Evolutionary conservation across 37 sponge, comb jelly and placozoan species (phyloP).

Genomic region (Ianthella basta): DNA sequence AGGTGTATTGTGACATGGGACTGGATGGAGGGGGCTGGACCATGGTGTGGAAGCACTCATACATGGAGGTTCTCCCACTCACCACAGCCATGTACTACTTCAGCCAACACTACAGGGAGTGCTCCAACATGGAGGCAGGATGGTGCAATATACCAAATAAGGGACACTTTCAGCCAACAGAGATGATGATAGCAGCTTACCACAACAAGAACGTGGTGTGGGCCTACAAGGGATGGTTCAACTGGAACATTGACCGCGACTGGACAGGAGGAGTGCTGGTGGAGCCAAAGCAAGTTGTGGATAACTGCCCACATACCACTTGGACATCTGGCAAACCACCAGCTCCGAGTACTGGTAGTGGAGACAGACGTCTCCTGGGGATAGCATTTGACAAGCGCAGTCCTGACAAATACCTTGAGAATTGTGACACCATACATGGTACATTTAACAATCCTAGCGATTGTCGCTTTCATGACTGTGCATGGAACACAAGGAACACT

Average conservation of each 20-base stretch:
- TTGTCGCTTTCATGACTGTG: slow-evolving; percentile 25
- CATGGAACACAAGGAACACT: too few species aligned
- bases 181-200: slow-evolving; percentile 40
- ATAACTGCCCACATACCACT: background rate
- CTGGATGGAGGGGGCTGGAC: slow-evolving; percentile 42
- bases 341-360: slow-evolving; percentile 14
- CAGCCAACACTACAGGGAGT: slow-evolving; percentile 8
- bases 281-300: slow-evolving; percentile 31
- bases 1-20: too few species aligned
- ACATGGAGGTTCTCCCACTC: slow-evolving; percentile 35
- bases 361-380: slow-evolving; percentile 11
- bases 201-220: slow-evolving; percentile 1
- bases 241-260: slow-evolving; percentile 38
- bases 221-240: slow-evolving; percentile 43
- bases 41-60: slow-evolving; percentile 42
- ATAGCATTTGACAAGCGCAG: slow-evolving; percentile 29
- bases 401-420: slow-evolving; percentile 12
- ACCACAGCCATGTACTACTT: slow-evolving; percentile 22
- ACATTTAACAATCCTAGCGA: background rate
- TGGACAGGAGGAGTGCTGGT: slow-evolving; percentile 32
- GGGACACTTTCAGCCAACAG: slow-evolving; percentile 29
- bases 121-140: slow-evolving; percentile 9
- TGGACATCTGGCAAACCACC: background rate
- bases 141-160: slow-evolving; percentile 44
- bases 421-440: slow-evolving; percentile 22